phyloP scores from a whole-genome alignment of 2,888 invertebrate species.

The Orthonevra nobilis region DNA sequence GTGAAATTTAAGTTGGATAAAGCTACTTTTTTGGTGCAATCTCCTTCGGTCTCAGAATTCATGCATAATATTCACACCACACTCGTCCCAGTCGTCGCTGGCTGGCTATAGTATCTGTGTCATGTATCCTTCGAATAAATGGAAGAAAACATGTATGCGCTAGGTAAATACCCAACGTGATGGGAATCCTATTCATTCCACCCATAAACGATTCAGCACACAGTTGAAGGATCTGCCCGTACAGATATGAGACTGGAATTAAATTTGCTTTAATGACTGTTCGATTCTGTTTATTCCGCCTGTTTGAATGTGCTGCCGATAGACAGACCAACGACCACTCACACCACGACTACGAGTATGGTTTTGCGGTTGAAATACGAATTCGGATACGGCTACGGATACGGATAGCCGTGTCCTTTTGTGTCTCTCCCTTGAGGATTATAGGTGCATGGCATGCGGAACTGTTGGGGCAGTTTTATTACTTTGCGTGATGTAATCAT shows the following conservation, averaged over 20 bases:
- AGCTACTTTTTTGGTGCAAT: constrained; percentile 31
- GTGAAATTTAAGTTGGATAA: constrained; percentile 53
- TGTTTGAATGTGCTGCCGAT: constrained; percentile 17
- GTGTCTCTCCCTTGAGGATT: not conserved
- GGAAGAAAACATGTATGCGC: constrained; percentile 61
- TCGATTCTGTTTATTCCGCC: constrained; percentile 54
- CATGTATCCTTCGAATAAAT: constrained; percentile 56
- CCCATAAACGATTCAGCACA: constrained; percentile 58
- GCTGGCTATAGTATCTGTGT: constrained; percentile 12
- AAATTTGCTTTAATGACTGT: constrained; percentile 68
- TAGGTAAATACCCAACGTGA: constrained; percentile 65
- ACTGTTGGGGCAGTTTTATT: constrained; percentile 47
- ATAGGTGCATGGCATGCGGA: too few species aligned
- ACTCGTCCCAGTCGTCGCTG: not conserved
- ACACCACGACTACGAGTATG: too few species aligned
- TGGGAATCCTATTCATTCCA: constrained; percentile 50
- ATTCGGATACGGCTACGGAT: too few species aligned
- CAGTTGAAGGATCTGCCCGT: constrained; percentile 48
- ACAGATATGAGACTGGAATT: constrained; percentile 66
- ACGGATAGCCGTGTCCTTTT: not conserved
- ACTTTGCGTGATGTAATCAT: constrained; percentile 60
- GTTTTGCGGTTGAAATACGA: too few species aligned
- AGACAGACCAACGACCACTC: constrained; percentile 7
- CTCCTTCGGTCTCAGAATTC: constrained; percentile 16
- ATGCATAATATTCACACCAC: constrained; percentile 33